Base-by-base conservation (phyloP, 92 coral and sea anemone species). In the Metridium senile region DNA sequence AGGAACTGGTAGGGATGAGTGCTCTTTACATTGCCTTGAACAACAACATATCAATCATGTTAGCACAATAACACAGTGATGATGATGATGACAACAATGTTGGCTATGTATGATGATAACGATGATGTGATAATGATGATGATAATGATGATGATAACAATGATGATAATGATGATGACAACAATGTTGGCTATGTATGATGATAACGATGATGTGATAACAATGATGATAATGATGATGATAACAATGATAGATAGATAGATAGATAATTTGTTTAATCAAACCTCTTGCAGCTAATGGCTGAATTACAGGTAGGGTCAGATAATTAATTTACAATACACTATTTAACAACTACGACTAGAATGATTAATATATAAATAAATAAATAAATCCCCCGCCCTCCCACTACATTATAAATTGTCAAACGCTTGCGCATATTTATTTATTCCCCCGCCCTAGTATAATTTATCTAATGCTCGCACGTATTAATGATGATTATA, bases 1-100 rank as follows among this genome's bases (percentile, higher is more conserved):
- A 39, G 79, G 20, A 9, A 83, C 73, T 9, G 72, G 20, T 28
- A 85, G 71, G 22, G 25, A 33, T 54, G 58, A 58, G 66, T 58
- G 9, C 4, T 58, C 27, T 22, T 58, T 23, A 58, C 31, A 28
- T 10, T 58, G 66, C 4, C 31, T 22, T 3, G 6, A 28, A 58
- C 17, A 28, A 58, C 31, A 28, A 58, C 31, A 39, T 39, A 39
- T 39, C 49, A 39, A 13, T 39, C 6, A 39, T 39, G 49, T 4
- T 39, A 39, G 49, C 49, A n/a, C n/a, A 51, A 13, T 16, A 58
- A 22, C 27, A 58, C 17, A 28, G 17, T 58, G 66, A 58, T 58
- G 66, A 58, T 58, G 31, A 22, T 58, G 66, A 58, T 58, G 31
- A 68, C 26, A 30, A 20, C 74, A 16, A n/a, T 10, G 10, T 11